A percentile compares a stretch with the other conserved stretches of the same genome.
These are phyloP conservation scores for Myiothlypis chrysogaster DNA, from an alignment of 2,797 vertebrate species.

Conservation along the genomic window DNA sequence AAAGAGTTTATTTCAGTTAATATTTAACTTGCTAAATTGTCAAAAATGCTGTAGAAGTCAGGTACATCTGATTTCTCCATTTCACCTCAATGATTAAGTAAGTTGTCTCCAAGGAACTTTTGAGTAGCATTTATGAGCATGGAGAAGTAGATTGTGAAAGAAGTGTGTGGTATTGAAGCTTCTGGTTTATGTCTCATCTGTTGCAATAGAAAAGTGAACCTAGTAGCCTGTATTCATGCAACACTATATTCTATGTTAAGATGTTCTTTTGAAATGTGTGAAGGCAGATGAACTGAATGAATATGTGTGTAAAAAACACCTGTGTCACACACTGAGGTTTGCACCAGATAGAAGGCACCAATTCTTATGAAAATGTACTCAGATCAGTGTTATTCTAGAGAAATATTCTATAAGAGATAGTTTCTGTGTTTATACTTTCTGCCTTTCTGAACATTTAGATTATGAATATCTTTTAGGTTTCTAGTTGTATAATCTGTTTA, in stretches of 20 bases:
- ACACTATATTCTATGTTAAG: neutral
- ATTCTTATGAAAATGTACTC: neutral
- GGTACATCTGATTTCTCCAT: neutral
- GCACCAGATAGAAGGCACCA: neutral
- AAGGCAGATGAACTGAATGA: neutral
- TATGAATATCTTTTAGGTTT: slow-evolving; percentile 29
- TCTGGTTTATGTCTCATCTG: neutral
- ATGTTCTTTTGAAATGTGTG: neutral
- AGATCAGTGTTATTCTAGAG: neutral
- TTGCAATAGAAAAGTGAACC: neutral
- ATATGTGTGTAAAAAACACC: neutral
- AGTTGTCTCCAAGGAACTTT: neutral
- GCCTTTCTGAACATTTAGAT: slow-evolving; percentile 37
- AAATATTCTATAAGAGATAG: neutral
- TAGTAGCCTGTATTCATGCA: neutral
- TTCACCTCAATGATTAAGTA: neutral
- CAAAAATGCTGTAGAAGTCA: neutral
- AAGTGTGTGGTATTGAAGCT: neutral
- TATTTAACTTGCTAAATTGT: neutral
- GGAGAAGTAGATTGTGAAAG: neutral
- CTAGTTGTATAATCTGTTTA: slow-evolving; percentile 65
- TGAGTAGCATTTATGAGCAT: neutral
- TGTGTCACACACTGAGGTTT: neutral
- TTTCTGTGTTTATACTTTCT: neutral
- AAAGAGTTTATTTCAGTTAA: neutral